Percentiles rank a stretch among this genome's conserved stretches.
Evolutionary conservation across 2,888 invertebrate species (phyloP).

Genomic region (Daptonema setosum): DNA sequence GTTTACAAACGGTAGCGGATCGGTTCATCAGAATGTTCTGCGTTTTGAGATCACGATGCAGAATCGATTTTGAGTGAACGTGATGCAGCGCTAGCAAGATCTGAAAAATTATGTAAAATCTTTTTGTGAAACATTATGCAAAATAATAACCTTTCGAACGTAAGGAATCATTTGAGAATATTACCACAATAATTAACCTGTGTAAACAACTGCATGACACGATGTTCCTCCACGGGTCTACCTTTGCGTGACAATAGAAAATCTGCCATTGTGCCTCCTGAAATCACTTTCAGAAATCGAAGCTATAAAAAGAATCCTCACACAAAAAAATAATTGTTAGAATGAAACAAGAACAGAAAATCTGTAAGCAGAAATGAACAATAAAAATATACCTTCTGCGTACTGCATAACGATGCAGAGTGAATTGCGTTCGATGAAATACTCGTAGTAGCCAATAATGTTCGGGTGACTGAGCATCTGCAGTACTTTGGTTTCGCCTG

Average conservation of each 20-base stretch:
- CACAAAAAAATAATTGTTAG: too few species aligned
- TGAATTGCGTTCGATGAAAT: conserved; percentile 40
- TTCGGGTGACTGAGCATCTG: conserved; percentile 50
- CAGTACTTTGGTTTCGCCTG: conserved; percentile 39
- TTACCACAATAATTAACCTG: conserved; percentile 15
- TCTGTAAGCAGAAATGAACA: too few species aligned
- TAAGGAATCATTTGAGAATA: too few species aligned
- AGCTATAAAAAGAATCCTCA: too few species aligned
- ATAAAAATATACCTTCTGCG: conserved; percentile 41
- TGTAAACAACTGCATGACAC: conserved; percentile 26
- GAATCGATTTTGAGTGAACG: conserved; percentile 51
- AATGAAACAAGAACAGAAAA: too few species aligned
- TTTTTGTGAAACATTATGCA: conserved; percentile 45
- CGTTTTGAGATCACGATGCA: conserved; percentile 61
- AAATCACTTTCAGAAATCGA: conserved; percentile 2
- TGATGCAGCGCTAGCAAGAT: conserved; percentile 53
- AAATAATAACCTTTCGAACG: too few species aligned
- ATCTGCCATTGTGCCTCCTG: conserved; percentile 49
- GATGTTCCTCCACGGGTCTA: conserved; percentile 40
- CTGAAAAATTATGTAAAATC: too few species aligned
- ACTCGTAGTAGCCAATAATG: conserved; percentile 49
- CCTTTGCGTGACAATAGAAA: conserved; percentile 40
- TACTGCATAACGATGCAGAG: conserved; percentile 63
- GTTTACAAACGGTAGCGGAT: conserved; percentile 46
- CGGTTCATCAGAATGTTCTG: conserved; percentile 59